phyloP scores from a whole-genome alignment of 2,888 invertebrate genomes.

The Odontomyia ornata region DNA sequence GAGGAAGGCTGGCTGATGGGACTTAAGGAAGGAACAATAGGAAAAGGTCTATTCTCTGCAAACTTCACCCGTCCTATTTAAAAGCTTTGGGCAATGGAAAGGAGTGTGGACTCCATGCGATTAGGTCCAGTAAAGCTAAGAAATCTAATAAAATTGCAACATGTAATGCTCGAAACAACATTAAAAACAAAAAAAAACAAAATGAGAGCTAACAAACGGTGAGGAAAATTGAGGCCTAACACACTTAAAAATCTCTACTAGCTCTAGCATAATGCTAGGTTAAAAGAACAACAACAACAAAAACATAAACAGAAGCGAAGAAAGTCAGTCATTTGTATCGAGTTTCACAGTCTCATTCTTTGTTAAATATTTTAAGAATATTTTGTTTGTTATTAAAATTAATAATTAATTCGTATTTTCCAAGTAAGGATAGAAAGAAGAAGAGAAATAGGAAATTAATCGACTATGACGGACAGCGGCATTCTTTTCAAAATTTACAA shows the following conservation, averaged over 20 bases:
- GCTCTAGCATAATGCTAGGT: too few species aligned
- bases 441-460: slow-evolving; percentile 96
- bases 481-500: slow-evolving; percentile 91
- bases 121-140: slow-evolving; percentile 5
- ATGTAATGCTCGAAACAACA: slow-evolving; percentile 39
- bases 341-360: slow-evolving; percentile 46
- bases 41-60: slow-evolving; percentile 97
- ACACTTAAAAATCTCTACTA: slow-evolving; percentile 44
- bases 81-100: slow-evolving; percentile 46
- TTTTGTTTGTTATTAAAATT: too few species aligned
- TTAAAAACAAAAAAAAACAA: slow-evolving; percentile 13
- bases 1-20: slow-evolving; percentile 99
- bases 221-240: slow-evolving; percentile 45
- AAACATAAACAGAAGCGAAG: background rate
- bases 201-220: slow-evolving; percentile 15
- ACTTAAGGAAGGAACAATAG: slow-evolving; percentile 83
- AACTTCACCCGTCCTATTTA: slow-evolving; percentile 90
- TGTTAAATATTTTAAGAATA: slow-evolving; percentile 46
- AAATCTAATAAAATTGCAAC: slow-evolving; percentile 48
- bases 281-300: too few species aligned
- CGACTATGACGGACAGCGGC: slow-evolving; percentile 95
- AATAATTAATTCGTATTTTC: slow-evolving; percentile 48
- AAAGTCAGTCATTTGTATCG: slow-evolving; percentile 21
- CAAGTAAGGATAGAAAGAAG: slow-evolving; percentile 85
- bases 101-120: slow-evolving; percentile 25